phyloP scores from a whole-genome alignment of 2,797 vertebrate species.

The Buceros bicornis region DNA sequence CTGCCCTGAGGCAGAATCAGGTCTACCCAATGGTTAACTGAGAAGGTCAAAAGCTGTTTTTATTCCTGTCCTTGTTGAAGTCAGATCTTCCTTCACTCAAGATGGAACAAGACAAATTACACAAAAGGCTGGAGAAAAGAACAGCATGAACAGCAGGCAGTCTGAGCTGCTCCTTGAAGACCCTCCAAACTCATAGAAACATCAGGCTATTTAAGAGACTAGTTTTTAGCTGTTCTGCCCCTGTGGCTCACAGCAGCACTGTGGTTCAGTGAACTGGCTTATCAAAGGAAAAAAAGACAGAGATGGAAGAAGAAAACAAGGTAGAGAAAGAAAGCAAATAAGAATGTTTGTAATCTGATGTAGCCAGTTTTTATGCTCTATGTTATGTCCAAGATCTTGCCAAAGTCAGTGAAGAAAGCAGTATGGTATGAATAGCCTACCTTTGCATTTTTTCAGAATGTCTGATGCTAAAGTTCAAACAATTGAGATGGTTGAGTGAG shows the following conservation, averaged over 20 bases:
- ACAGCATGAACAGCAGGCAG: background rate
- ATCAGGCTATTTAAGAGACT: background rate
- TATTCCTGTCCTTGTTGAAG: background rate
- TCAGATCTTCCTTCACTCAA: background rate
- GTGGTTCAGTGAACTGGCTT: background rate
- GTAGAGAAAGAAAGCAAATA: background rate
- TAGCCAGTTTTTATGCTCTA: background rate
- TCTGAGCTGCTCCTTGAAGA: background rate
- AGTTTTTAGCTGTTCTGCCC: background rate
- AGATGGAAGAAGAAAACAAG: background rate
- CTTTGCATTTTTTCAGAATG: background rate
- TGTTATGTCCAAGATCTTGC: background rate
- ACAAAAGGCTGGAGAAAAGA: background rate
- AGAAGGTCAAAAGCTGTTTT: conserved; percentile 22
- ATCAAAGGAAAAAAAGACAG: background rate
- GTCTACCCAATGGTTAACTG: background rate
- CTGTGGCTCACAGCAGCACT: background rate
- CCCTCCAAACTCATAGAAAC: background rate
- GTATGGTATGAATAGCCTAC: background rate
- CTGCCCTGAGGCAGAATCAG: background rate
- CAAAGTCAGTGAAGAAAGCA: background rate
- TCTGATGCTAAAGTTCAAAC: conserved; percentile 3
- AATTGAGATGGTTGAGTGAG: background rate
- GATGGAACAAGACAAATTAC: background rate
- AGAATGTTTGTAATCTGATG: background rate